Evolutionary conservation across 35 echinoderm and acorn worm genomes (phyloP), one percentile per base, ranked within the genome.

Genomic region (Ptychodera flava): DNA sequence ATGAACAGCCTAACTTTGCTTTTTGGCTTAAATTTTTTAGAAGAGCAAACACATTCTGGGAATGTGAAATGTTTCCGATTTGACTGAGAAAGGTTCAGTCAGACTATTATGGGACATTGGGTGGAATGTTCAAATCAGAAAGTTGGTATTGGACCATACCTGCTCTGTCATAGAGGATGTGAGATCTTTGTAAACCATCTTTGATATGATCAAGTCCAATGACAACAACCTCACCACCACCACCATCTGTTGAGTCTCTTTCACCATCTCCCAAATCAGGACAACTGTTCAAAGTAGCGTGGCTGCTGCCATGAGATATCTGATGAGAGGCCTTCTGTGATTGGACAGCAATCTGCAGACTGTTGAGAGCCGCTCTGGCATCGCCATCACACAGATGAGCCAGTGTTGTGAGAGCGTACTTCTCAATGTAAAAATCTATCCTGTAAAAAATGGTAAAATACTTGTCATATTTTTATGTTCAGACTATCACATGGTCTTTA

Each of bases 361-460:
- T 85, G 87, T 99, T 99, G 79, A 99, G 96, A n/a, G 96, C 96
- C 31, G 89, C 87, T 30, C 96, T 36, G 12, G 96, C 96, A 83
- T 99, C 96, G 0, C 96, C 96, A 31, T 99, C 96, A 78, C 96
- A 99, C 33, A 94, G 85, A 77, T 88, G 90, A 36, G 90, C 96
- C 76, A 99, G 85, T 81, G 83, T 85, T 1, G 37, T 79, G 28
- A 99, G 29, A 28, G 94, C 94, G 16, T 88, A 31, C 33, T 83
- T 82, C 78, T 97, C 85, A 28, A 97, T 97, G 37, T 77, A 91
- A 81, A 93, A 31, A 12, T 77, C 28, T 33, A 14, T 78, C 32
- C 89, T 88, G n/a, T 15, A 89, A 75, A 83, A 31, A n/a, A n/a
- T n/a, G n/a, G n/a, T n/a, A n/a, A n/a, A n/a, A n/a, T n/a, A n/a